Evolutionary conservation across 2,797 vertebrate species (phyloP).

Genomic region (Oreortyx pictus): DNA sequence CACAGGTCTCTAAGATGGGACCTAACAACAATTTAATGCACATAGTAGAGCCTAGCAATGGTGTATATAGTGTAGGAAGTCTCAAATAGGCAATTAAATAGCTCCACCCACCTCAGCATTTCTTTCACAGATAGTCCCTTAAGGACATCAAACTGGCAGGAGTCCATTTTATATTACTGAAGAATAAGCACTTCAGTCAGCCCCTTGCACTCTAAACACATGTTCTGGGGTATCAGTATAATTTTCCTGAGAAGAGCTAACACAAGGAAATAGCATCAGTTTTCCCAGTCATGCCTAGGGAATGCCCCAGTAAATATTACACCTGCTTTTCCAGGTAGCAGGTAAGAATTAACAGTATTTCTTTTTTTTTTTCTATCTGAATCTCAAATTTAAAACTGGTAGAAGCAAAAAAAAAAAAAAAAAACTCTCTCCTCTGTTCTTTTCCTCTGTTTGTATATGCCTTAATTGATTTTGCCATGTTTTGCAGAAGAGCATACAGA

Average conservation of each 20-base stretch:
- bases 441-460: neutral
- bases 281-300: neutral
- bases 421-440: neutral
- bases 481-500: neutral
- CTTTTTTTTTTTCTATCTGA: neutral
- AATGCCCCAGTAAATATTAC: neutral
- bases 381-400: neutral
- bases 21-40: neutral
- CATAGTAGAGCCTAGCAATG: neutral
- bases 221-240: neutral
- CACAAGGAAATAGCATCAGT: neutral
- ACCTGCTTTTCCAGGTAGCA: neutral
- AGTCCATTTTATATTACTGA: neutral
- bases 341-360: neutral
- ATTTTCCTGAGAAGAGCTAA: neutral
- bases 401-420: neutral
- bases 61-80: neutral
- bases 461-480: neutral
- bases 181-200: neutral
- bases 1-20: neutral
- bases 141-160: neutral
- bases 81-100: neutral
- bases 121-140: neutral
- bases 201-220: neutral
- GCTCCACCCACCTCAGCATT: neutral